Base-by-base conservation (phyloP, 1,140 invertebrate genomes). In the Drosophila baimaii region DNA sequence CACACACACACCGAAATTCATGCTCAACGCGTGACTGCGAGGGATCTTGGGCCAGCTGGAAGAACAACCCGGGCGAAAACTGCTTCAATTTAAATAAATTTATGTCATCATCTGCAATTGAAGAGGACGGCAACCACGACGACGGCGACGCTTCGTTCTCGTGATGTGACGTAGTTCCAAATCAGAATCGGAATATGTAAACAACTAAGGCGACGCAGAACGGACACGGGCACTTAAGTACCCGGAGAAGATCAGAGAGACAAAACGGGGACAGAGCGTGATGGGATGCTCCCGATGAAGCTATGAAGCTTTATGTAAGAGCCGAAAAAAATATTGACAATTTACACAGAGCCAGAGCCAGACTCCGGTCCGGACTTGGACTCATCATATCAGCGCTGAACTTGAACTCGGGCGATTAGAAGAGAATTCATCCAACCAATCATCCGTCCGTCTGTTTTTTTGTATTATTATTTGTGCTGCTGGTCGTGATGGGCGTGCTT, bases 81-180 rank as follows among this genome's bases (percentile, higher is more conserved):
- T 54, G 37, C 64, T 68, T 77, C 74, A 77, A 77, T 77, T 77
- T 77, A 77, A 77, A 77, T 77, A 77, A 77, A 77, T 77, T 77
- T 77, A 77, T 77, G 74, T 69, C 74, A 77, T 77, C 74, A 77
- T 77, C 56, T 77, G 74, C 74, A 77, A 77, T 77, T 77, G 74
- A 77, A 77, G 44, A 46, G 49, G 29, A 52, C 46, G 46, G 23
- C 66, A 31, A 47, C 37, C 51, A 6, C 71, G n/a, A 65, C 25
- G 35, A n/a, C 23, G 23, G 8, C 23, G 17, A 27, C 25, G 41
- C 43, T 29, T 51, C 25, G 29, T 66, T 47, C 71, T 58, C 46
- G 54, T 75, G 52, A 52, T 52, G 72, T 76, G 74, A 77, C 74
- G 74, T 77, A 47, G 49, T 57, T 69, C 57, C 63, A 77, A 77